Evolutionary conservation across 2,113 vertebrate species (phyloP), one percentile per base, ranked within the genome.

Genomic region (Chloebia gouldiae): DNA sequence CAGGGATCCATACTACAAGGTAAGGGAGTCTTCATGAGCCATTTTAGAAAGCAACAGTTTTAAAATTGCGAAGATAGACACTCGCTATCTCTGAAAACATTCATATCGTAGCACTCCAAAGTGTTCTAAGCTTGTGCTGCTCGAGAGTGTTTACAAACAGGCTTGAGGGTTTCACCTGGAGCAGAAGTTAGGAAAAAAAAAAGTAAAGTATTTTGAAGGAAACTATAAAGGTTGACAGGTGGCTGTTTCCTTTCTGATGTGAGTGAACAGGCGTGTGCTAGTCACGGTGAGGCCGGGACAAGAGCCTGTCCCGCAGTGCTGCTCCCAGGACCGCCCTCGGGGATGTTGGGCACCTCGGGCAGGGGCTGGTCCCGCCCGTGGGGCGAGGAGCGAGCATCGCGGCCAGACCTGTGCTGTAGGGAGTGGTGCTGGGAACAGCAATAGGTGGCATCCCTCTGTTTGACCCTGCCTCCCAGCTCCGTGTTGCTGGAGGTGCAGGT

Each of bases 251-350:
- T 57, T 44, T 39, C 40, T 69, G 68, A 10, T 25, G 68, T 6
- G 20, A 57, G 53, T 1, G 2, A 78, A 54, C 35, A 30, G 80
- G 27, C 8, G 0, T 37, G 50, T 0, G 1, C 66, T 19, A 51
- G 56, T n/a, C 39, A 53, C 0, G 0, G 54, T 0, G 1, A 37
- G 76, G 71, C 47, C 0, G 0, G 0, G 1, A 49, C 0, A 0
- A 40, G 21, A 1, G n/a, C 14, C 53, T 17, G 53, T 56, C 40
- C 50, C 9, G 5, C 66, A 21, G 66, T 6, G 21, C 56, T 35
- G 33, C 33, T 37, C 33, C 23, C 37, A 9, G 45, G 13, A 13
- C 59, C 4, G 8, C 47, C 2, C 59, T n/a, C 9, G 5, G 57
- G 44, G 59, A 1, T 30, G n/a, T 7, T 30, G 39, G 18, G 57